Evolutionary conservation across 2,888 invertebrate species (phyloP).

Genomic region (Argynnis bischoffii): DNA sequence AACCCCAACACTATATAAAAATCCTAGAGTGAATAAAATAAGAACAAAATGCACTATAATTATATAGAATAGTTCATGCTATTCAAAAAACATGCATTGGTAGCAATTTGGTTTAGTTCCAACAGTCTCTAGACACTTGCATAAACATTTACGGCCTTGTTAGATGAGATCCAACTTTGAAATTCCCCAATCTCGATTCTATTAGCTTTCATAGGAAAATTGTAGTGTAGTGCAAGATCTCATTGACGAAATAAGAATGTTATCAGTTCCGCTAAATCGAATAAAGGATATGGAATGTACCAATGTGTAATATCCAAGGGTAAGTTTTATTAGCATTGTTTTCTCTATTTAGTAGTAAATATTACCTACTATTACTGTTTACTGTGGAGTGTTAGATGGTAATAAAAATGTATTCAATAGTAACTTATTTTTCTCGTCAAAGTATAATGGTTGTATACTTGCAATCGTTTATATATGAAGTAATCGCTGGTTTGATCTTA

Average conservation of each 20-base stretch:
- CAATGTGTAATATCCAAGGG: conserved; percentile 8
- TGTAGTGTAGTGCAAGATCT: conserved; percentile 43
- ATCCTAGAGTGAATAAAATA: background rate
- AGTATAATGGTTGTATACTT: too few species aligned
- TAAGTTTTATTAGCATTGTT: conserved; percentile 11
- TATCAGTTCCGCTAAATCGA: conserved; percentile 25
- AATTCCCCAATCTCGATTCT: conserved; percentile 41
- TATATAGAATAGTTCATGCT: background rate
- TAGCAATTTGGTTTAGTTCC: conserved; percentile 26
- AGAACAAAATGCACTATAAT: background rate
- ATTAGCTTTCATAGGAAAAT: conserved; percentile 47
- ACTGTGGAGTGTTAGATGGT: too few species aligned
- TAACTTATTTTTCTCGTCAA: too few species aligned
- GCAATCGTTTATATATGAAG: too few species aligned
- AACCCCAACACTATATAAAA: too few species aligned
- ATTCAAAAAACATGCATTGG: conserved; percentile 18
- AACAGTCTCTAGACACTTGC: conserved; percentile 17
- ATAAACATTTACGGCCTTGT: conserved; percentile 29
- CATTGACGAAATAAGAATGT: conserved; percentile 17
- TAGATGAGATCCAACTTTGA: conserved; percentile 36
- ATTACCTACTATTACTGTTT: background rate
- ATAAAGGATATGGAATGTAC: conserved; percentile 15
- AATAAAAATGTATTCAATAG: too few species aligned
- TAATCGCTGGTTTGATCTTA: too few species aligned
- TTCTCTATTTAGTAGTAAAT: background rate